These are phyloP conservation scores for Alloplasta piceator DNA, from an alignment of 2,888 invertebrate genomes.

Conservation along the genomic window DNA sequence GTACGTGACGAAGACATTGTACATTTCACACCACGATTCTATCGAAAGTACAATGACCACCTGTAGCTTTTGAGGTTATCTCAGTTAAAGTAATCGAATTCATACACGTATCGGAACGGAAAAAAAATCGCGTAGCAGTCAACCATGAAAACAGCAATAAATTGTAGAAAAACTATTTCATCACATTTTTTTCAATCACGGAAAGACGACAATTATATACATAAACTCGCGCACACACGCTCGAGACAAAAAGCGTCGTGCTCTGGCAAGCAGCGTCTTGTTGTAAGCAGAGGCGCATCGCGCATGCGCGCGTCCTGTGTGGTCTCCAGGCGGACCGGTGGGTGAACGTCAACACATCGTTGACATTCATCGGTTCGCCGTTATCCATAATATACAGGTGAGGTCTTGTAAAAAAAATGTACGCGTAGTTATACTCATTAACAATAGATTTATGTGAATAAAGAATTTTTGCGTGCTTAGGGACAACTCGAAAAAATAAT, in stretches of 20 bases:
- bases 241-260: constrained; percentile 29
- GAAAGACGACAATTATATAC: constrained; percentile 18
- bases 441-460: no score
- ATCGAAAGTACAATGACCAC: constrained; percentile 30
- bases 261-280: neutral
- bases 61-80: constrained; percentile 23
- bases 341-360: no score
- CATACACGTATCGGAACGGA: constrained; percentile 33
- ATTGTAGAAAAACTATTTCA: constrained; percentile 8
- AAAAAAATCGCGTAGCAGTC: constrained; percentile 23
- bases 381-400: no score
- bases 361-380: no score
- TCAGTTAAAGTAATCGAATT: constrained; percentile 30
- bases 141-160: constrained; percentile 30
- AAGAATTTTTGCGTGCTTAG: no score
- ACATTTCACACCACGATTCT: constrained; percentile 35
- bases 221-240: constrained; percentile 24
- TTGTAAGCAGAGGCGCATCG: no score
- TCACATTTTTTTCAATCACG: constrained; percentile 26
- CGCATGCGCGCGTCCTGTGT: no score
- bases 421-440: no score
- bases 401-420: no score
- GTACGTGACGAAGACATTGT: constrained; percentile 28
- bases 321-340: no score
- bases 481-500: no score